phyloP scores from a whole-genome alignment of 1,140 invertebrate species.

The Palaemon carinicauda region DNA sequence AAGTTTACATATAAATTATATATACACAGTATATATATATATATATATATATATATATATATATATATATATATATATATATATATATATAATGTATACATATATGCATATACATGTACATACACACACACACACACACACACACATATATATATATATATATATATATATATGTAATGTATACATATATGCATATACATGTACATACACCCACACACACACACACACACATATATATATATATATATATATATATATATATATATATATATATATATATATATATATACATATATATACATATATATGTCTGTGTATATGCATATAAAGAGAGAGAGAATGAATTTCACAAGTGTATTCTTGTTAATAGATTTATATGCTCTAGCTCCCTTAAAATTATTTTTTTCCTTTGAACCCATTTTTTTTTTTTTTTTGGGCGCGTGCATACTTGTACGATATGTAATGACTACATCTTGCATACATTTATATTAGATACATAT shows the following conservation, averaged over 20 bases:
- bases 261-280: slow-evolving; percentile 2
- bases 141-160: neutral
- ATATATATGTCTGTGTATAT: too few species aligned
- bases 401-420: too few species aligned
- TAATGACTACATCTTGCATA: too few species aligned
- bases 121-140: neutral
- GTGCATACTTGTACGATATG: too few species aligned
- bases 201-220: neutral
- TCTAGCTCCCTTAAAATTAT: too few species aligned
- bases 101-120: neutral
- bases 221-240: neutral
- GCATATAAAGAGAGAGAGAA: too few species aligned
- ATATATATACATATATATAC: neutral
- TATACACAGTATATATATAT: neutral
- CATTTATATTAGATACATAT: too few species aligned
- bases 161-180: neutral
- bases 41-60: neutral
- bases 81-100: neutral
- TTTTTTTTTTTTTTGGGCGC: too few species aligned
- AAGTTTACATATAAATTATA: neutral
- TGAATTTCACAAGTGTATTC: too few species aligned
- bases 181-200: neutral
- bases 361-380: too few species aligned
- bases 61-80: slow-evolving; percentile 2
- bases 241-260: slow-evolving; percentile 2